Base-by-base conservation (phyloP, 2,113 vertebrate species). In the Pelecanus crispus region DNA sequence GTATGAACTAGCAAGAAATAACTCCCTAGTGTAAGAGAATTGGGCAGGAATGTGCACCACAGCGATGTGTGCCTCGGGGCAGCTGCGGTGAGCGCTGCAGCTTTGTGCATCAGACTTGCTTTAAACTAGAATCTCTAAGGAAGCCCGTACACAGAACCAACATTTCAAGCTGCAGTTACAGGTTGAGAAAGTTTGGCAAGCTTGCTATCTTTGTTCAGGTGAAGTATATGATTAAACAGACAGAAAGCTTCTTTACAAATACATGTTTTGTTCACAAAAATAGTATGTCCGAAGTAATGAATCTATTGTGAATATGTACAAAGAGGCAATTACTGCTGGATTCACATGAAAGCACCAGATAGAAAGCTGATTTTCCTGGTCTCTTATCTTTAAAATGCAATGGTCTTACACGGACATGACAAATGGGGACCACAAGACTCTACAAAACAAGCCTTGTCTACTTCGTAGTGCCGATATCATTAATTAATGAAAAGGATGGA, bases 361-460 rank as follows among this genome's bases (percentile, higher is more conserved):
- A 82, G 47, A 85, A 97, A 91, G 56, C 63, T 90, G 73, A 63
- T 95, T 94, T 92, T 90, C 42, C 63, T 89, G 7, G 58, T 82
- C 21, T 81, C 84, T 96, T 97, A 94, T 97, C 95, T 97, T 90
- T 86, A 71, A 77, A 93, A 95, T 95, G 71, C 95, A 96, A 25
- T 67, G 63, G 74, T 86, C 42, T 63, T 81, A 29, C 1, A 15
- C 81, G 87, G 79, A 81, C 77, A 42, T 62, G 56, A 86, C 55
- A 86, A 88, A 95, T 72, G 42, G 49, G 32, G 44, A 93, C 56
- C 17, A 62, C 55, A 70, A 66, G 67, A 82, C 63, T 26, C 40
- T 93, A 36, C 16, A 87, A 84, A 92, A 72, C 38, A 74, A 89
- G 25, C 38, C 34, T 63, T 89, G 77, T 83, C 59, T 92, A 16